Evolutionary conservation across 2,888 invertebrate species (phyloP).

Genomic region (Agapetus fuscipes): DNA sequence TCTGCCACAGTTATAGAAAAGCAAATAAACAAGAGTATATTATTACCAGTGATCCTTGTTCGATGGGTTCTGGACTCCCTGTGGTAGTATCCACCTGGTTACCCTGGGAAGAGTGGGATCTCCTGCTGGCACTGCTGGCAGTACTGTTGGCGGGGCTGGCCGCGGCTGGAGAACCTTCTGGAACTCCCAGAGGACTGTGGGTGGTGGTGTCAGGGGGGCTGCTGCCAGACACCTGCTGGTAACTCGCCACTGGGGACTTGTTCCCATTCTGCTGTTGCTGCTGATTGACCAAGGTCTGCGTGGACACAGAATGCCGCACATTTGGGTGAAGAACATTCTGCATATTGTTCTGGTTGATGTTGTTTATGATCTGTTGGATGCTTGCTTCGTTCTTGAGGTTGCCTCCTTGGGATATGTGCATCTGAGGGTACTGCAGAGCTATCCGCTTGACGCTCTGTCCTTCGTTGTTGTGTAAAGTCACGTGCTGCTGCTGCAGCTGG

Average conservation of each 20-base stretch:
- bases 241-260: slow-evolving; percentile 32
- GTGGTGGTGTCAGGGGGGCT: slow-evolving; percentile 77
- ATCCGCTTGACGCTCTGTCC: slow-evolving; percentile 14
- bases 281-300: slow-evolving; percentile 57
- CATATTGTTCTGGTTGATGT: slow-evolving; percentile 17
- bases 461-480: slow-evolving; percentile 18
- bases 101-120: slow-evolving; percentile 24
- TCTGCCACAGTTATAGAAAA: too few relatives aligned
- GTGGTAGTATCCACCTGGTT: slow-evolving; percentile 41
- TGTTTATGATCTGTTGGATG: slow-evolving; percentile 17
- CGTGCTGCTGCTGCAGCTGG: slow-evolving; percentile 15
- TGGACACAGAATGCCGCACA: slow-evolving; percentile 61
- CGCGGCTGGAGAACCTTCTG: slow-evolving; percentile 28
- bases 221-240: slow-evolving; percentile 29
- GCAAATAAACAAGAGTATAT: too few relatives aligned
- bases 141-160: slow-evolving; percentile 16
- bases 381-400: slow-evolving; percentile 8
- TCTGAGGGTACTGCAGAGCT: slow-evolving; percentile 17
- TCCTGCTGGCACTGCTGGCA: slow-evolving; percentile 13
- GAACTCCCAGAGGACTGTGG: slow-evolving; percentile 64
- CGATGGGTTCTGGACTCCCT: slow-evolving; percentile 37
- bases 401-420: slow-evolving; percentile 15
- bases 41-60: slow-evolving; percentile 37
- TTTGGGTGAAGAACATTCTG: slow-evolving; percentile 16
- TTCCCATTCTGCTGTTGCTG: slow-evolving; percentile 28